phyloP scores from a whole-genome alignment of 2,888 invertebrate species.

The Limnephilus lunatus region DNA sequence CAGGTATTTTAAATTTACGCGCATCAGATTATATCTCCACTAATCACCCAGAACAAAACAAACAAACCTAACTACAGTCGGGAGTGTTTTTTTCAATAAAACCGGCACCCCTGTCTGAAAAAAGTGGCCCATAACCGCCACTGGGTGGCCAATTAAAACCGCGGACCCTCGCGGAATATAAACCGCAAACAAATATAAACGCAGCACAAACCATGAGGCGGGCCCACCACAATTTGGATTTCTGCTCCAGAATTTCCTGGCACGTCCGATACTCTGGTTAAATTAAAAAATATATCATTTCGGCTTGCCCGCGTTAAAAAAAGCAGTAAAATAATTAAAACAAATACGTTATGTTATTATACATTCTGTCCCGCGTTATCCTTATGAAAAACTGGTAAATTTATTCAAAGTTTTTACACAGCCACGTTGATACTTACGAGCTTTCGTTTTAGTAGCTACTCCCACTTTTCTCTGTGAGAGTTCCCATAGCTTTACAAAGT shows the following conservation, averaged over 20 bases:
- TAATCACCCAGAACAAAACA: conserved; percentile 15
- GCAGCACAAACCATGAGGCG: background rate
- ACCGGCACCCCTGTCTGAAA: conserved; percentile 10
- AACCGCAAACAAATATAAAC: conserved; percentile 36
- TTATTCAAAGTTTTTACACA: no score
- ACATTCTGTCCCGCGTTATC: no score
- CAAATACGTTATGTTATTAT: no score
- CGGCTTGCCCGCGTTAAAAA: background rate
- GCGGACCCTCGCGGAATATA: conserved; percentile 33
- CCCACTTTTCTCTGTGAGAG: no score
- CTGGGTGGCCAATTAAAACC: conserved; percentile 41
- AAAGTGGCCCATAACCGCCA: conserved; percentile 17
- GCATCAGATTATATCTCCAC: no score
- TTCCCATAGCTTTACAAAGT: no score
- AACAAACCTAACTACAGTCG: background rate
- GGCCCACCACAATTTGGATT: conserved; percentile 26
- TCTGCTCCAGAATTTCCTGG: conserved; percentile 28
- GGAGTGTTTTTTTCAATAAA: conserved; percentile 35
- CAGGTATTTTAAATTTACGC: no score
- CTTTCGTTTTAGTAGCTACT: no score
- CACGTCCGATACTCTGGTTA: conserved; percentile 36
- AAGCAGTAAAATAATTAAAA: conserved; percentile 11
- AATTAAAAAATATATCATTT: conserved; percentile 36
- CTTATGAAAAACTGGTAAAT: no score
- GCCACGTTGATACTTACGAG: no score